phyloP scores from a whole-genome alignment of 1,140 invertebrate species.

The Dendroctonus ponderosae region DNA sequence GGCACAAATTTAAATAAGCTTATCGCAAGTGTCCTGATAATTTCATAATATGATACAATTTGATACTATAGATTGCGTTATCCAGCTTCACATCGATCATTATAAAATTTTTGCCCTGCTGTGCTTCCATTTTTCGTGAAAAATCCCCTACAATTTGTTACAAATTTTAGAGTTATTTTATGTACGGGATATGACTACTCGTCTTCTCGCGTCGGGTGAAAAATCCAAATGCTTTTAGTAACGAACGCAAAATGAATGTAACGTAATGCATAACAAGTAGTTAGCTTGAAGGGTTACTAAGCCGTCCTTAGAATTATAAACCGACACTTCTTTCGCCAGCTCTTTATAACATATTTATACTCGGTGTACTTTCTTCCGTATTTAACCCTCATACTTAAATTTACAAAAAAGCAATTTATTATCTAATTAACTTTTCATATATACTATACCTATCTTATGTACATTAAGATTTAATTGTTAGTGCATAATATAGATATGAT shows the following conservation, averaged over 20 bases:
- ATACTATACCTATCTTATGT: no score
- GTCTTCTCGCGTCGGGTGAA: conserved; percentile 44
- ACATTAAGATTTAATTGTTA: no score
- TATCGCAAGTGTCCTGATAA: conserved; percentile 4
- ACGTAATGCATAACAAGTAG: conserved; percentile 52
- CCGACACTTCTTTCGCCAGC: conserved; percentile 39
- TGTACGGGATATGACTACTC: conserved; percentile 42
- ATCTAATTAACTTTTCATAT: no score
- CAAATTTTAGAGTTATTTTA: conserved; percentile 40
- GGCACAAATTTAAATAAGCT: conserved; percentile 11
- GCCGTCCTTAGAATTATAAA: conserved; percentile 48
- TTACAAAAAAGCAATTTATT: no score
- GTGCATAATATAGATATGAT: no score
- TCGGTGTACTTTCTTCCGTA: conserved; percentile 5
- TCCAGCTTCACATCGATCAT: conserved; percentile 26
- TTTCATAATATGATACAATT: conserved; percentile 11
- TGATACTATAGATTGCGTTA: conserved; percentile 10
- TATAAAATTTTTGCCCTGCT: conserved; percentile 24
- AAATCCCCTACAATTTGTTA: conserved; percentile 32
- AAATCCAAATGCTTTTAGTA: conserved; percentile 49
- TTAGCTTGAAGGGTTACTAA: conserved; percentile 48
- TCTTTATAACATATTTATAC: conserved; percentile 33
- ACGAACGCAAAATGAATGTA: conserved; percentile 48
- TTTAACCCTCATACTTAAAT: no score
- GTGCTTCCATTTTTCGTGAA: conserved; percentile 25